A percentile compares a stretch with the other conserved stretches of the same genome.
phyloP scores from a whole-genome alignment of 1,140 invertebrate genomes.

The Drosophila nebulosa region DNA sequence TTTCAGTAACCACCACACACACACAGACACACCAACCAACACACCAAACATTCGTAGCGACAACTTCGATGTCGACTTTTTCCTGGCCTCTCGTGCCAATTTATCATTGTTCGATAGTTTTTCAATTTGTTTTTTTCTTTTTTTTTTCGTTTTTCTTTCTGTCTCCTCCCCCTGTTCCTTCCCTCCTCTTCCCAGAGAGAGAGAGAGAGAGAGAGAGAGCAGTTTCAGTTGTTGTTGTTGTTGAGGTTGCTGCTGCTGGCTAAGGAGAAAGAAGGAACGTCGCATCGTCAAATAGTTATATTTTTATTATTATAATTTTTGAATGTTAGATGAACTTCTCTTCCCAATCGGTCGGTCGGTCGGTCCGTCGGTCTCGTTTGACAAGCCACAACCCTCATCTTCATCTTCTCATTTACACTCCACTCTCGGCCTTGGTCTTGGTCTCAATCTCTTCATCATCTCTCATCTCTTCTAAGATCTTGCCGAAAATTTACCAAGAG shows the following conservation, averaged over 20 bases:
- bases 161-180: not conserved
- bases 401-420: too few species aligned
- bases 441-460: too few species aligned
- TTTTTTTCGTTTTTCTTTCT: too few species aligned
- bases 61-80: constrained; percentile 41
- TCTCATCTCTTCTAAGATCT: too few species aligned
- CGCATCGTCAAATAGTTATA: constrained; percentile 23
- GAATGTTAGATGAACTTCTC: too few species aligned
- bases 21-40: constrained; percentile 7
- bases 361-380: too few species aligned
- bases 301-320: constrained; percentile 70
- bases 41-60: constrained; percentile 31
- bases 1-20: constrained; percentile 67
- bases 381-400: too few species aligned
- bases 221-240: constrained; percentile 37
- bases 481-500: too few species aligned
- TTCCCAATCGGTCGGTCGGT: too few species aligned
- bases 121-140: constrained; percentile 62
- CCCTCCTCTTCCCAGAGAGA: not conserved
- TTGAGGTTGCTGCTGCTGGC: constrained; percentile 17
- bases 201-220: too few species aligned
- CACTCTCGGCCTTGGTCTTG: too few species aligned
- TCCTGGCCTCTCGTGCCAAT: constrained; percentile 64
- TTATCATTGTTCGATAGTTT: constrained; percentile 79
- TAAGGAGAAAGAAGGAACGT: too few species aligned